phyloP scores from a whole-genome alignment of 2,888 invertebrate species.

The Prosopocoilus inquinatus region DNA sequence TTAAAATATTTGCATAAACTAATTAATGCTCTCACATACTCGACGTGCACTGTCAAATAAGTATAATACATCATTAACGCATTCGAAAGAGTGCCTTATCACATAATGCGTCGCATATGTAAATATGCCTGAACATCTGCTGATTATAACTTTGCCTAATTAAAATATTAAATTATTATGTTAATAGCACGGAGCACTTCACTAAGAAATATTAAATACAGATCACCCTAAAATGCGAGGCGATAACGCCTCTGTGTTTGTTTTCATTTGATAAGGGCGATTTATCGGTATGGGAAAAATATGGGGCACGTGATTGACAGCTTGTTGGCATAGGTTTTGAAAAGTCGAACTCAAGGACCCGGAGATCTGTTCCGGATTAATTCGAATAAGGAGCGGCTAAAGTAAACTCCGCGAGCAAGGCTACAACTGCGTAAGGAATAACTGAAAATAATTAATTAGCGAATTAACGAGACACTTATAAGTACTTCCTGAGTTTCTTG shows the following conservation, averaged over 20 bases:
- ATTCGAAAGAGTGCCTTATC: slow-evolving; percentile 14
- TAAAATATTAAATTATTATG: slow-evolving; percentile 13
- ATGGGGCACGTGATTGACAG: not conserved
- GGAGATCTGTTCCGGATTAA: too few species aligned
- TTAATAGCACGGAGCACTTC: slow-evolving; percentile 10
- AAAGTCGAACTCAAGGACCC: too few species aligned
- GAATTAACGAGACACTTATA: too few species aligned
- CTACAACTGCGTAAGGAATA: too few species aligned
- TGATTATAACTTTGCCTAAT: slow-evolving; percentile 5
- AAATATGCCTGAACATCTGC: slow-evolving; percentile 13
- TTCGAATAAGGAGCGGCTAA: too few species aligned
- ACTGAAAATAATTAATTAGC: too few species aligned
- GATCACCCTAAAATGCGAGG: slow-evolving; percentile 1
- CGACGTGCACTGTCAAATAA: slow-evolving; percentile 2
- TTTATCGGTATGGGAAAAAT: slow-evolving; percentile 7
- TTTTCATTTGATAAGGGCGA: not conserved
- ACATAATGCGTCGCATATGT: slow-evolving; percentile 6
- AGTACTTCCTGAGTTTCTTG: too few species aligned
- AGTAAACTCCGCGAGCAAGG: too few species aligned
- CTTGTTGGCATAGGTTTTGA: too few species aligned
- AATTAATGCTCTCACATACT: slow-evolving; percentile 8
- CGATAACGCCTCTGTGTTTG: not conserved
- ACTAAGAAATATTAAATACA: slow-evolving; percentile 9
- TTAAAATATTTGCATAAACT: slow-evolving; percentile 13
- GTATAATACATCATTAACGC: slow-evolving; percentile 13